phyloP scores from a whole-genome alignment of 2,113 vertebrate genomes.

The Alces alces region DNA sequence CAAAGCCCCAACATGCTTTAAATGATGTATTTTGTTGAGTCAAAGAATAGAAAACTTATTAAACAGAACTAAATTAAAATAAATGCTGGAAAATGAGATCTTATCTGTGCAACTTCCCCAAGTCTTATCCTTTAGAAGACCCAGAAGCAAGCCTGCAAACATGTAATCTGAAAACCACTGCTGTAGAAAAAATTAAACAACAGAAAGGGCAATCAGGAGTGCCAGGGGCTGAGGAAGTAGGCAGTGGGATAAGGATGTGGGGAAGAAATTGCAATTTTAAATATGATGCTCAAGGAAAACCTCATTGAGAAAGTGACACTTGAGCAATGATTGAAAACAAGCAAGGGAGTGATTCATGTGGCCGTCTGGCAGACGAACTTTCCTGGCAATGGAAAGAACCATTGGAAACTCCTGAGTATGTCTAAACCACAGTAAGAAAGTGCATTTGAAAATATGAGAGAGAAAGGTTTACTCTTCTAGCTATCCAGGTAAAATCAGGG shows the following conservation, averaged over 20 bases:
- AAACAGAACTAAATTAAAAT: background rate
- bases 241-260: accelerated
- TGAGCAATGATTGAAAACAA: background rate
- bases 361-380: background rate
- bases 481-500: background rate
- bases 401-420: background rate
- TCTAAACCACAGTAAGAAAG: background rate
- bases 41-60: background rate
- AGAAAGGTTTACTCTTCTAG: background rate
- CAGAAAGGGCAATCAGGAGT: background rate
- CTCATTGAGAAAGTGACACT: background rate
- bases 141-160: background rate
- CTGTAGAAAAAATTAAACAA: background rate
- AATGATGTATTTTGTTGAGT: background rate
- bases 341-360: background rate
- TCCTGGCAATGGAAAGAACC: too few species aligned
- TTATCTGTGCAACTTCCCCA: accelerated
- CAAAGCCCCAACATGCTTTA: background rate
- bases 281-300: background rate
- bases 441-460: background rate
- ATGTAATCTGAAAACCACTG: background rate
- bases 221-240: background rate
- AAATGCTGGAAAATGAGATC: background rate
- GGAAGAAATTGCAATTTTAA: background rate
- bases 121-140: background rate